Evolutionary conservation across 2,888 invertebrate species (phyloP), one percentile per base, ranked within the genome.

Genomic region (Diadegma fenestrale): DNA sequence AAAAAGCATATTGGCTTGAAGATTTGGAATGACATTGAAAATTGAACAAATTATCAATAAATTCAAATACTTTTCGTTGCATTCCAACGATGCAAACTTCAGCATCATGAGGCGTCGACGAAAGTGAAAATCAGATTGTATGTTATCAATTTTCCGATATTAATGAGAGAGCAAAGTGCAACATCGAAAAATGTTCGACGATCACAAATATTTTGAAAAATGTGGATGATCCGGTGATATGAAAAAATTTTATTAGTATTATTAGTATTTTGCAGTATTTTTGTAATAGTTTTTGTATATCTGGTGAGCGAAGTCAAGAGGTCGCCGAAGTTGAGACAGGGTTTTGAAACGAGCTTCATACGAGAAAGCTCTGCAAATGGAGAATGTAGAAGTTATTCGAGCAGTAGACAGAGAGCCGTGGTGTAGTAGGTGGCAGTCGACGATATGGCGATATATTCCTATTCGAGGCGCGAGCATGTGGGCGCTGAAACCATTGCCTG

Each of bases 401-500:
- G 58, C 58, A 33, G 72, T 41, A 80, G 73, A 64, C 72, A 26
- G 14, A 26, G 14, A 10, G 64, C 58, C n/a, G 43, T 48, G 63
- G 76, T 12, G 64, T 45, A 22, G 69, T 79, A 72, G 68, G 72
- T 85, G 73, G 76, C 73, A 81, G 80, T 80, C 78, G 81, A 77
- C 71, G 76, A 80, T 84, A 80, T 48, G 80, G 80, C 77, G 75
- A 77, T 80, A 78, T 76, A 77, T 58, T 64, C 26, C 48, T 75
- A 75, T 45, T 19, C 43, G 78, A 78, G 78, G 81, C 48, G 79
- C 66, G 85, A 82, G 79, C 78, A 85, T 85, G 85, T 85, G 82
- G 78, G 78, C 81, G 43, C 30, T 82, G 61, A 73, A 81, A 81
- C 84, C 77, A 85, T 85, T 78, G 77, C 75, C 78, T 66, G 66